Evolutionary conservation across 2,888 invertebrate genomes (phyloP).

Genomic region (Gari tellinella): DNA sequence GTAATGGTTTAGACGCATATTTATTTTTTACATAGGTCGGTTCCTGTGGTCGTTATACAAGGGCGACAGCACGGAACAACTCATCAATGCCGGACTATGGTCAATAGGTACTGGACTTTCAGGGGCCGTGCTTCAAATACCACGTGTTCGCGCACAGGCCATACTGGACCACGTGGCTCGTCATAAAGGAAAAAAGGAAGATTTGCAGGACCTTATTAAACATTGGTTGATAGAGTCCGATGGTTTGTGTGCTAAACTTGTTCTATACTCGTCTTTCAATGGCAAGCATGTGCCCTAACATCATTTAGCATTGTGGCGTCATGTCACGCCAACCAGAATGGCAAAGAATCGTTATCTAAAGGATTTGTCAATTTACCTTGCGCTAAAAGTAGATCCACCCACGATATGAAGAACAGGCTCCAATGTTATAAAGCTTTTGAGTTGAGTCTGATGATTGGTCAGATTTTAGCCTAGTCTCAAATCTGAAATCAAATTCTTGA

Average conservation of each 20-base stretch:
- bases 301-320: no score
- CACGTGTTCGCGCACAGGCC: conserved; percentile 54
- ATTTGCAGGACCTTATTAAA: conserved; percentile 56
- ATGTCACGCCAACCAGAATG: no score
- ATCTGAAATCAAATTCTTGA: no score
- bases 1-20: no score
- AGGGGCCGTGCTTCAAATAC: conserved; percentile 63
- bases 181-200: conserved; percentile 53
- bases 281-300: conserved; percentile 16
- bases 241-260: conserved; percentile 63
- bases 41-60: conserved; percentile 66
- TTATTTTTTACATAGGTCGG: conserved; percentile 50
- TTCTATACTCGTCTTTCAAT: conserved; percentile 52
- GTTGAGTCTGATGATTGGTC: no score
- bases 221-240: conserved; percentile 62
- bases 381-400: no score
- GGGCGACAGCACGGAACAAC: conserved; percentile 53
- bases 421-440: no score
- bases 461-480: no score
- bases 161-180: conserved; percentile 48
- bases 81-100: conserved; percentile 64
- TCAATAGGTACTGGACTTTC: conserved; percentile 61
- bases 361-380: no score
- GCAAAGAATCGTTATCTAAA: no score
- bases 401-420: no score